Percentiles rank a stretch among this genome's conserved stretches.
Conservation (phyloP, 2,888 invertebrate genomes). For the Heteromyza rotundicornis region DNA sequence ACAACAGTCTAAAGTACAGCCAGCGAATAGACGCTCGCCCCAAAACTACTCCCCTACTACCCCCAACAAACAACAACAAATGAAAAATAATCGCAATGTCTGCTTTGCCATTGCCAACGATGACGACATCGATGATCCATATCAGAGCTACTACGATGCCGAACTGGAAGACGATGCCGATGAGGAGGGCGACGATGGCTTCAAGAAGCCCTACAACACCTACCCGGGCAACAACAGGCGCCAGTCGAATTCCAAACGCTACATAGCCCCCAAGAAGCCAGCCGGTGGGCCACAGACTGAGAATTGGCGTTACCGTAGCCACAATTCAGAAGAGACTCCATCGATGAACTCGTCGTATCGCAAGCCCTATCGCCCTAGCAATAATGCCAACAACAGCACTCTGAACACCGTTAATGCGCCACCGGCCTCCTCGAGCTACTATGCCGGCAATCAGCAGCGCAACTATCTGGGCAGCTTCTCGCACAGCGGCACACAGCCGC, state of each 20-base stretch:
- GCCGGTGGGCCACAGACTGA: conserved; percentile 40
- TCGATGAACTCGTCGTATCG: conserved; percentile 40
- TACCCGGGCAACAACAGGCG: conserved; percentile 20
- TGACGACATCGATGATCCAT: conserved; percentile 29
- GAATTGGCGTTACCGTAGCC: conserved; percentile 58
- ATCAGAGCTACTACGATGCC: conserved; percentile 30
- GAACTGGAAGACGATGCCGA: conserved; percentile 35
- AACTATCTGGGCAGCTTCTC: conserved; percentile 53
- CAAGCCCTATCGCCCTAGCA: conserved; percentile 46
- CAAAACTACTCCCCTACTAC: conserved; percentile 12
- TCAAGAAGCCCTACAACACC: conserved; percentile 5
- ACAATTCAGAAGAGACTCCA: conserved; percentile 39
- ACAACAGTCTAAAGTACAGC: conserved; percentile 20
- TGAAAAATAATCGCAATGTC: conserved; percentile 45
- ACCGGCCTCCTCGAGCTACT: conserved; percentile 24
- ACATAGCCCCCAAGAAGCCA: conserved; percentile 21
- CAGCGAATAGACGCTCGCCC: background rate
- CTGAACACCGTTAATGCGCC: conserved; percentile 38
- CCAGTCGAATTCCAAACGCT: conserved; percentile 26
- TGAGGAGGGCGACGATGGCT: conserved; percentile 30
- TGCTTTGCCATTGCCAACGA: conserved; percentile 41
- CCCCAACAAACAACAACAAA: conserved; percentile 31
- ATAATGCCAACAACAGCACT: conserved; percentile 30
- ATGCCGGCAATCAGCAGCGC: conserved; percentile 46
- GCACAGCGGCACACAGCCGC: conserved; percentile 40